These are phyloP conservation scores for Volucella inanis DNA, from an alignment of 2,888 invertebrate species.

Conservation along the genomic window DNA sequence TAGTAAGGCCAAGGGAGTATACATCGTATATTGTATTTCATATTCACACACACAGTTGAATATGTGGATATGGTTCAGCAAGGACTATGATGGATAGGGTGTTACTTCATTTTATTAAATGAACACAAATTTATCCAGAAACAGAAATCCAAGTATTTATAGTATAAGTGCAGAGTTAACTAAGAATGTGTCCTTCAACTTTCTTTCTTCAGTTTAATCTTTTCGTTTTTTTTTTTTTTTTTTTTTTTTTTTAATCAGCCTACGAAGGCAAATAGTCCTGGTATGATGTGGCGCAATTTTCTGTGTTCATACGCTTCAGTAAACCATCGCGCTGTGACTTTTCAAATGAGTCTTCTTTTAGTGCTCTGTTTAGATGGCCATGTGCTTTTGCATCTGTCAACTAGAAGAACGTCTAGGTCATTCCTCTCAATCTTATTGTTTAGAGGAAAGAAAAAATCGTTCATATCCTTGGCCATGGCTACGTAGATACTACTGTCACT, in stretches of 20 bases:
- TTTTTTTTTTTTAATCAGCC: slow-evolving; percentile 45
- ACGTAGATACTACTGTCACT: slow-evolving; percentile 27
- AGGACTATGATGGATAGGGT: slow-evolving; percentile 66
- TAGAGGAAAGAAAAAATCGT: slow-evolving; percentile 19
- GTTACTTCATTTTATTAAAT: slow-evolving; percentile 59
- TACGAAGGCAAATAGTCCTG: slow-evolving; percentile 6
- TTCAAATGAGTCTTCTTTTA: slow-evolving; percentile 48
- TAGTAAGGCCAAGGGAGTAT: slow-evolving; percentile 29
- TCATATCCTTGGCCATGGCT: slow-evolving; percentile 29
- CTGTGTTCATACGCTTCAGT: slow-evolving; percentile 37
- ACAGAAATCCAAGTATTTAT: slow-evolving; percentile 62
- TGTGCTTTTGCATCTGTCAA: slow-evolving; percentile 62
- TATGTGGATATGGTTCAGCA: neutral
- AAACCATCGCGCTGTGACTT: slow-evolving; percentile 14
- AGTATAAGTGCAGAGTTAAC: slow-evolving; percentile 53
- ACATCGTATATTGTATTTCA: neutral
- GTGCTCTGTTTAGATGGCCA: slow-evolving; percentile 23
- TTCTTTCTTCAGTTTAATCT: slow-evolving; percentile 60
- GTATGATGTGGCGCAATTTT: slow-evolving; percentile 27
- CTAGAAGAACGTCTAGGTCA: slow-evolving; percentile 47
- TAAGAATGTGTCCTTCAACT: neutral
- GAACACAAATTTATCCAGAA: slow-evolving; percentile 55
- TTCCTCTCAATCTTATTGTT: slow-evolving; percentile 53
- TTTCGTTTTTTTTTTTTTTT: slow-evolving; percentile 41
- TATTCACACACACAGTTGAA: too few relatives aligned